phyloP scores from a whole-genome alignment of 2,888 invertebrate species.

The Lacanobia oleracea region DNA sequence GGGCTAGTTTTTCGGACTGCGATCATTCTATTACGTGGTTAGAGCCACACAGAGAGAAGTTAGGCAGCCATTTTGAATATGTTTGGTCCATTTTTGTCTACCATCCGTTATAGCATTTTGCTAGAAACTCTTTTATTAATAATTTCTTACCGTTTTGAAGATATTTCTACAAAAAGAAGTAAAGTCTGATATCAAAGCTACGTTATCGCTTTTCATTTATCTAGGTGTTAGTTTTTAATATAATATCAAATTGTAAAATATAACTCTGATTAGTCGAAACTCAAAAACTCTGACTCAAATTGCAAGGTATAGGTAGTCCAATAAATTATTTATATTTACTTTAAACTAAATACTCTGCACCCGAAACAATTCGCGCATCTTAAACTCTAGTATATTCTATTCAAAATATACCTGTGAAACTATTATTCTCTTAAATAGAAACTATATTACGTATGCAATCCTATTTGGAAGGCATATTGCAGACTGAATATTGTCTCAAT shows the following conservation, averaged over 20 bases:
- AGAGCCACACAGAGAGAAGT: conserved; percentile 12
- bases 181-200: neutral
- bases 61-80: conserved; percentile 26
- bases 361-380: conserved; percentile 9
- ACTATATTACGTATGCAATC: conserved; percentile 47
- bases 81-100: neutral
- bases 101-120: neutral
- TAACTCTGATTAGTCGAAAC: too few species aligned
- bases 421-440: conserved; percentile 28
- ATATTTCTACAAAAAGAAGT: neutral
- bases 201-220: neutral
- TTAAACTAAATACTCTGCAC: neutral
- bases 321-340: neutral
- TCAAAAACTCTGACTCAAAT: neutral
- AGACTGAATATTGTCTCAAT: conserved; percentile 58
- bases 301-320: neutral
- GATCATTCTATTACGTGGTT: conserved; percentile 32
- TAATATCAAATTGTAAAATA: too few species aligned
- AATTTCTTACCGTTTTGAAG: neutral
- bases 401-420: conserved; percentile 19
- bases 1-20: conserved; percentile 17
- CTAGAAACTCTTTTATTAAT: neutral
- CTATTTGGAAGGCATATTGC: conserved; percentile 52
- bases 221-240: too few species aligned
- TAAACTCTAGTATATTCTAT: conserved; percentile 8